A percentile compares a stretch with the other conserved stretches of the same genome.
Evolutionary conservation across 2,888 invertebrate genomes (phyloP).

Genomic region (Eueremaeus valkanovi): DNA sequence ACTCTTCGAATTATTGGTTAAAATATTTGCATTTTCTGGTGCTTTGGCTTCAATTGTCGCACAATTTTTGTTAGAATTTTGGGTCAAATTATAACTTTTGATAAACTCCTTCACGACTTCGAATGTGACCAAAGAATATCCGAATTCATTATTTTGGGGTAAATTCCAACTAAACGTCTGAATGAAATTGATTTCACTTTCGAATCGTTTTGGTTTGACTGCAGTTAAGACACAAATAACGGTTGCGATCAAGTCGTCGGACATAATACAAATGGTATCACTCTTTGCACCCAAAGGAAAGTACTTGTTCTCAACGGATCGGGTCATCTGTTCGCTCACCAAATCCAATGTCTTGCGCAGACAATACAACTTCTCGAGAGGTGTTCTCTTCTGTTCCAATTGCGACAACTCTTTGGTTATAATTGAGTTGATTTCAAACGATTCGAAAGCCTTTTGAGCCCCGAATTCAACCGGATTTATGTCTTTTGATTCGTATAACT

Average conservation of each 20-base stretch:
- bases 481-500: background rate
- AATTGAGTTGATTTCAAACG: slow-evolving; percentile 16
- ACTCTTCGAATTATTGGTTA: background rate
- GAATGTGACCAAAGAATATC: slow-evolving; percentile 40
- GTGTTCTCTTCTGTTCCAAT: slow-evolving; percentile 27
- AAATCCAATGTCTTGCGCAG: slow-evolving; percentile 38
- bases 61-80: background rate
- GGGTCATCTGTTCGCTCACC: slow-evolving; percentile 29
- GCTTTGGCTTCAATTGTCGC: background rate
- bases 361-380: slow-evolving; percentile 36
- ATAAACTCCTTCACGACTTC: slow-evolving; percentile 41
- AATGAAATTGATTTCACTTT: slow-evolving; percentile 37
- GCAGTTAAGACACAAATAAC: slow-evolving; percentile 33
- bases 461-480: slow-evolving; percentile 36
- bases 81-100: slow-evolving; percentile 7
- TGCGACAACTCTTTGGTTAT: background rate
- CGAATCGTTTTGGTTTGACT: slow-evolving; percentile 14
- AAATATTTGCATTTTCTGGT: background rate
- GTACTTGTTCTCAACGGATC: slow-evolving; percentile 25
- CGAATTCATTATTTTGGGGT: slow-evolving; percentile 38
- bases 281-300: background rate
- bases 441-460: slow-evolving; percentile 37
- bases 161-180: slow-evolving; percentile 39
- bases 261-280: slow-evolving; percentile 36
- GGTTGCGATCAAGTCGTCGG: slow-evolving; percentile 39